Conservation (phyloP, 1,140 invertebrate genomes). For the Nixonia krombeini region DNA sequence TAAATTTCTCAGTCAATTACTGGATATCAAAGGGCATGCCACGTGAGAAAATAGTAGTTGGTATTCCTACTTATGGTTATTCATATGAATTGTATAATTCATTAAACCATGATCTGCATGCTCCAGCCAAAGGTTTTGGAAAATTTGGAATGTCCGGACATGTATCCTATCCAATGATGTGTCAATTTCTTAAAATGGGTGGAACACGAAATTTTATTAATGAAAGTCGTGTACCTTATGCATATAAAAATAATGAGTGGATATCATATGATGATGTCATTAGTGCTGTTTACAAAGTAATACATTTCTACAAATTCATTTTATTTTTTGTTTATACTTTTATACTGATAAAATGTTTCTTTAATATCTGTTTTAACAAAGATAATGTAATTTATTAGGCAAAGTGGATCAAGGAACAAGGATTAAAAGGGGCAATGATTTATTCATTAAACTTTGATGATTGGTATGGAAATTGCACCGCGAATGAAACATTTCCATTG, state of each 20-base stretch:
- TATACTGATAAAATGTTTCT: no score
- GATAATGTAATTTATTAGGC: no score
- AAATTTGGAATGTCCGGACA: slow-evolving; percentile 79
- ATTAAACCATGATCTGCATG: slow-evolving; percentile 77
- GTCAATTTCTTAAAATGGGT: slow-evolving; percentile 75
- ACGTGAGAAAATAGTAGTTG: slow-evolving; percentile 86
- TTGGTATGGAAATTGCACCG: slow-evolving; percentile 67
- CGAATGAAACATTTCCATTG: slow-evolving; percentile 60
- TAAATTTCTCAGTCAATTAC: slow-evolving; percentile 86
- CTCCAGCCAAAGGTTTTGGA: slow-evolving; percentile 80
- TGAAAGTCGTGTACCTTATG: slow-evolving; percentile 84
- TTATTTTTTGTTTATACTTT: slow-evolving; percentile 46
- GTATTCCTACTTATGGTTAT: slow-evolving; percentile 92
- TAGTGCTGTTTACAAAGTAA: slow-evolving; percentile 82
- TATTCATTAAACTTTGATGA: slow-evolving; percentile 84
- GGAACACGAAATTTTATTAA: slow-evolving; percentile 75
- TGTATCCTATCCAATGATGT: slow-evolving; percentile 79
- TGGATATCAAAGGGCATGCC: slow-evolving; percentile 87
- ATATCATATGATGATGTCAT: slow-evolving; percentile 87
- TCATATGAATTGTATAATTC: slow-evolving; percentile 81
- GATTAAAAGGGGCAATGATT: slow-evolving; percentile 82
- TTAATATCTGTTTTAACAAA: no score
- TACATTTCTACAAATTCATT: slow-evolving; percentile 33
- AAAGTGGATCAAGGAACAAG: slow-evolving; percentile 75
- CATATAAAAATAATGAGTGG: slow-evolving; percentile 84